Conservation (phyloP, 2,113 vertebrate genomes). For the Neogale vison region DNA sequence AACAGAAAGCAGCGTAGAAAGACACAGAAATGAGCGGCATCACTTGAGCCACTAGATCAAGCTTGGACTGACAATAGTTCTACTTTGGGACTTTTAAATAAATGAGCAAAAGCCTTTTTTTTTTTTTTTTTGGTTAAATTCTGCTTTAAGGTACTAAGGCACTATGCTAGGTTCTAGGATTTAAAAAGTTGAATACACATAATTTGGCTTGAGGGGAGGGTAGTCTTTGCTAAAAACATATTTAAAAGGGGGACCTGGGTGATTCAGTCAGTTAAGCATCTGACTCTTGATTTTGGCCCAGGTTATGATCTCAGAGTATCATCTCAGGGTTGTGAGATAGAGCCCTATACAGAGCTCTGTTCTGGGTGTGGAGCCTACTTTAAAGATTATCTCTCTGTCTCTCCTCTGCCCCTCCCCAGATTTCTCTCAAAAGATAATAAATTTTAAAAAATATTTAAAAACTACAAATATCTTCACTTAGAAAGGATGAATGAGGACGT, state of each 20-base stretch:
- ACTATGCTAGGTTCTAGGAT: neutral
- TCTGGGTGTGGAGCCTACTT: neutral
- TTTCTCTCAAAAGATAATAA: neutral
- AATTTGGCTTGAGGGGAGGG: neutral
- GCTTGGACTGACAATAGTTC: neutral
- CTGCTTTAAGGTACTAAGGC: neutral
- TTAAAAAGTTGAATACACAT: neutral
- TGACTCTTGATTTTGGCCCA: neutral
- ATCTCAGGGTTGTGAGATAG: neutral
- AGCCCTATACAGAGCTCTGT: neutral
- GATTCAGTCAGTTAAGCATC: neutral
- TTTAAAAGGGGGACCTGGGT: neutral
- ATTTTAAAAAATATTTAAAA: neutral
- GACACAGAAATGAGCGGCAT: neutral
- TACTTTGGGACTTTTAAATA: neutral
- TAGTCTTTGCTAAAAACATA: neutral
- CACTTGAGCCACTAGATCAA: neutral
- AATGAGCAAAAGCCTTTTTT: neutral
- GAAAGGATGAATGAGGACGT: neutral
- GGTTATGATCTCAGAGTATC: neutral
- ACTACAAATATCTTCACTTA: neutral
- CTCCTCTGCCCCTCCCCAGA: neutral
- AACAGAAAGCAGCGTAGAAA: neutral
- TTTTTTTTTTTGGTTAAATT: neutral
- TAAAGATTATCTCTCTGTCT: neutral